Conservation (phyloP, 2,888 invertebrate species). For the Aphodius granarius region DNA sequence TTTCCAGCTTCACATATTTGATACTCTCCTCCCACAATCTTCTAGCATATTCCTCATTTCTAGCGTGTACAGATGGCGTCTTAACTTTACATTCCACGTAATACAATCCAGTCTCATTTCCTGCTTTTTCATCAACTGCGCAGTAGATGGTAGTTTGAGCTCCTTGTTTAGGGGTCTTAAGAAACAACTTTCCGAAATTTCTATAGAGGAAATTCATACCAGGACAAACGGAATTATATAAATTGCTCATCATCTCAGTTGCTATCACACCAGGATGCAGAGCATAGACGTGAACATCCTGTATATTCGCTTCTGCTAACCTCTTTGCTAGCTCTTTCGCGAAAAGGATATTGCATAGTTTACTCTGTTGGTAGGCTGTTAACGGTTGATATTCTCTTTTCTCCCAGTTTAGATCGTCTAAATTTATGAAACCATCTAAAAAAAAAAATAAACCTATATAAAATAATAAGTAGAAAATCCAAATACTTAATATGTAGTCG, state of each 20-base stretch:
- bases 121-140: constrained; percentile 67
- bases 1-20: constrained; percentile 53
- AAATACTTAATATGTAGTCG: neutral
- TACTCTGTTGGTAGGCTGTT: constrained; percentile 74
- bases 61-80: constrained; percentile 57
- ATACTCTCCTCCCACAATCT: constrained; percentile 66
- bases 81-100: constrained; percentile 63
- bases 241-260: constrained; percentile 74
- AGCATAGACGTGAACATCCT: constrained; percentile 67
- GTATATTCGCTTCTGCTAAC: constrained; percentile 42
- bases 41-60: constrained; percentile 57
- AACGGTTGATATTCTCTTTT: constrained; percentile 63
- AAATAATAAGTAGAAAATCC: no score
- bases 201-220: no score
- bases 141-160: constrained; percentile 78
- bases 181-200: constrained; percentile 45
- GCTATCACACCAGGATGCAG: constrained; percentile 75
- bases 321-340: constrained; percentile 66
- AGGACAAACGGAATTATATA: constrained; percentile 45
- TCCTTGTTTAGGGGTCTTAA: constrained; percentile 60
- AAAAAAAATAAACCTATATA: constrained; percentile 52
- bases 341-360: constrained; percentile 78
- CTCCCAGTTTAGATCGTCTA: constrained; percentile 74
- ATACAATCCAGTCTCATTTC: constrained; percentile 59
- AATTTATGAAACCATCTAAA: constrained; percentile 57